Conservation (phyloP, 92 coral and sea anemone genomes). For the Plumapathes pennacea region DNA sequence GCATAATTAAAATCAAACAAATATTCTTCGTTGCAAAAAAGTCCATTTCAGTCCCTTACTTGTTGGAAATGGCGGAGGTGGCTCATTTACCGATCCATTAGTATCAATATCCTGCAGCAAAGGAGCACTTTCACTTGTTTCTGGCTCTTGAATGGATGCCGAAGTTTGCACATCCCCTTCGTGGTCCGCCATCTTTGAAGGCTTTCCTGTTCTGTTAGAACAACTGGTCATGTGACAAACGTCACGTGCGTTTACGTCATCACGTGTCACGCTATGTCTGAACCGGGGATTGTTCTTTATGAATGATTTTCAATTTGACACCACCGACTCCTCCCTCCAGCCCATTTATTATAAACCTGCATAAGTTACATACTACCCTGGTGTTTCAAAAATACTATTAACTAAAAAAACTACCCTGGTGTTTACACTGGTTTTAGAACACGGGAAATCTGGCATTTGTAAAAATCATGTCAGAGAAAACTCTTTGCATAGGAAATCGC, state of each 20-base stretch:
- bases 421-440: too few relatives aligned
- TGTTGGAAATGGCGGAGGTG: conserved; percentile 75
- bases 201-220: background rate
- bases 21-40: background rate
- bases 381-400: too few relatives aligned
- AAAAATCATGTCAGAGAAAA: too few relatives aligned
- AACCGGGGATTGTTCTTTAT: too few relatives aligned
- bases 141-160: conserved; percentile 37
- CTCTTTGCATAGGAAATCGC: too few relatives aligned
- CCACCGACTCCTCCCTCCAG: too few relatives aligned
- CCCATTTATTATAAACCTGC: too few relatives aligned
- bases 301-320: too few relatives aligned
- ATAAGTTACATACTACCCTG: too few relatives aligned
- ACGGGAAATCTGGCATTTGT: too few relatives aligned
- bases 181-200: conserved; percentile 72
- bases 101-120: conserved; percentile 70
- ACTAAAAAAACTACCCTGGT: too few relatives aligned
- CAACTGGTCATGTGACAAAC: conserved; percentile 16
- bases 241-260: conserved; percentile 9
- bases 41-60: conserved; percentile 27
- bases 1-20: background rate
- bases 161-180: conserved; percentile 20
- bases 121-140: conserved; percentile 85
- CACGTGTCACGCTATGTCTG: too few relatives aligned
- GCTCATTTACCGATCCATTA: conserved; percentile 25